phyloP scores from a whole-genome alignment of 2,888 invertebrate genomes.

The Muschampia plurimacula region DNA sequence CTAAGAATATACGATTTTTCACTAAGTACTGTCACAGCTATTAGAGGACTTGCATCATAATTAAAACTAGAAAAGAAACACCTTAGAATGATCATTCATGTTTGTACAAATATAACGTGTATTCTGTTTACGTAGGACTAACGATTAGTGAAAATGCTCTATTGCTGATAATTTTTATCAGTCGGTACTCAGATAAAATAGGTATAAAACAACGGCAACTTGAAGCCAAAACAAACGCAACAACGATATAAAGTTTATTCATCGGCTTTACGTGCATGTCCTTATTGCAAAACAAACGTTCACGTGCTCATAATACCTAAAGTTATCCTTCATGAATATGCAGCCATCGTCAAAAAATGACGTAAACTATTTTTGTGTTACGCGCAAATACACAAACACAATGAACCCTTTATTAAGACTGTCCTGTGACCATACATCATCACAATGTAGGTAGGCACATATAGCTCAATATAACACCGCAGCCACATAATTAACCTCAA shows the following conservation, averaged over 20 bases:
- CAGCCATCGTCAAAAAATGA: constrained; percentile 44
- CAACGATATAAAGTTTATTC: not conserved
- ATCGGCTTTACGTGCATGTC: constrained; percentile 7
- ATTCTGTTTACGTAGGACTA: not conserved
- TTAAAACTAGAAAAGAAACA: too few species aligned
- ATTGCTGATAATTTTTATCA: not conserved
- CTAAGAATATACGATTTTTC: too few species aligned
- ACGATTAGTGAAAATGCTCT: not conserved
- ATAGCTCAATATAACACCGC: not conserved
- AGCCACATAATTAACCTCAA: constrained; percentile 32
- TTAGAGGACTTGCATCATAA: too few species aligned
- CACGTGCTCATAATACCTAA: constrained; percentile 24
- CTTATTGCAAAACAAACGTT: constrained; percentile 20
- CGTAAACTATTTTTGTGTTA: constrained; percentile 43
- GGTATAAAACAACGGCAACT: not conserved
- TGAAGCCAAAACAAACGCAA: not conserved
- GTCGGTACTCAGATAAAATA: not conserved
- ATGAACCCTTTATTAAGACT: constrained; percentile 20
- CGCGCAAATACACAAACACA: constrained; percentile 11
- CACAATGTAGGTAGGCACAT: not conserved
- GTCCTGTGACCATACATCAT: constrained; percentile 21
- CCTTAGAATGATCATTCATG: not conserved
- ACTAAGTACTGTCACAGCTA: too few species aligned
- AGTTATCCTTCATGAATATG: constrained; percentile 43
- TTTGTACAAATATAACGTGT: not conserved